Conservation (phyloP, 2,797 vertebrate genomes). For the Characodon lateralis region DNA sequence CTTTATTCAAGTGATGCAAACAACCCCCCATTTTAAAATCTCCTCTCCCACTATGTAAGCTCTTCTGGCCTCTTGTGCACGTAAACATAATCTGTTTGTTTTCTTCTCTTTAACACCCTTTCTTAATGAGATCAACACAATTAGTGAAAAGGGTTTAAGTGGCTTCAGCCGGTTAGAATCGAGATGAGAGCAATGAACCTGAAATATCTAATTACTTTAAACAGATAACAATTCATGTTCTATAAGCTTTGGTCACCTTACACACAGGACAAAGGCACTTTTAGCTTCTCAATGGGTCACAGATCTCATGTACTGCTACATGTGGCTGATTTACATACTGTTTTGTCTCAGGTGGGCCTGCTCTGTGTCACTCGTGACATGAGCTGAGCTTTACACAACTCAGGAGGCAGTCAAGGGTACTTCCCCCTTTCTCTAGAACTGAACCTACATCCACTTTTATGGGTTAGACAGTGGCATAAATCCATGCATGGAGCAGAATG, state of each 20-base stretch:
- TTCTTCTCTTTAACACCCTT: slow-evolving; percentile 51
- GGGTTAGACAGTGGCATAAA: slow-evolving; percentile 11
- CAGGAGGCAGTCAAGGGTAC: slow-evolving; percentile 54
- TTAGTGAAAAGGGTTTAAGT: slow-evolving; percentile 44
- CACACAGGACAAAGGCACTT: slow-evolving; percentile 22
- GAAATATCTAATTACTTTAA: slow-evolving; percentile 59
- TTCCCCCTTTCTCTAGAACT: slow-evolving; percentile 46
- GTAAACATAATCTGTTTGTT: slow-evolving; percentile 54
- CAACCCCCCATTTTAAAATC: slow-evolving; percentile 53
- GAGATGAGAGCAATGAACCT: slow-evolving; percentile 10
- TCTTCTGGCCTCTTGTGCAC: slow-evolving; percentile 44
- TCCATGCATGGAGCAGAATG: background rate
- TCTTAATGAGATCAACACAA: slow-evolving; percentile 64
- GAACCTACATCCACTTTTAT: slow-evolving; percentile 33
- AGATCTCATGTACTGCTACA: slow-evolving; percentile 25
- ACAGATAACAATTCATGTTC: slow-evolving; percentile 40
- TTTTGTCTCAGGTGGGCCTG: slow-evolving; percentile 66
- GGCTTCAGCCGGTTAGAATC: slow-evolving; percentile 26
- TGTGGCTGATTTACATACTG: slow-evolving; percentile 57
- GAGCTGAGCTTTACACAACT: slow-evolving; percentile 61
- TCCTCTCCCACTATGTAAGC: slow-evolving; percentile 54
- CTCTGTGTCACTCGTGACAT: slow-evolving; percentile 59
- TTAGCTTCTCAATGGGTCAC: background rate
- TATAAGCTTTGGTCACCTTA: slow-evolving; percentile 45
- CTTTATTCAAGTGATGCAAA: slow-evolving; percentile 31